Base-by-base conservation (phyloP, 1,140 invertebrate genomes). In the Sycophaga agraensis region DNA sequence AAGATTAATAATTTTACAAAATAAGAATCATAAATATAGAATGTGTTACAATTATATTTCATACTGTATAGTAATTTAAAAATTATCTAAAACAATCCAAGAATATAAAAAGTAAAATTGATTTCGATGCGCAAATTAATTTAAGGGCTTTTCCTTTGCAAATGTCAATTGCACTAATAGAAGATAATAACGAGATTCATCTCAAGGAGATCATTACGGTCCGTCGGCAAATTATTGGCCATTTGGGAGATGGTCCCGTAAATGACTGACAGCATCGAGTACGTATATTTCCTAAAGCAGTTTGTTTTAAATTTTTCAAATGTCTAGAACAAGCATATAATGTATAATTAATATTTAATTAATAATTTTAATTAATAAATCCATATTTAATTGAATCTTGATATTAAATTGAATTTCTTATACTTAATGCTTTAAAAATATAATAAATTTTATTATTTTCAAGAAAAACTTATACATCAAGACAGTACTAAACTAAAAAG, bases 151-250 rank as follows among this genome's bases (percentile, higher is more conserved):
- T 46, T 12, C 69, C 55, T 53, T 68, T 64, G 70, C 70, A 71
- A 72, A 72, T 70, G 69, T 66, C 68, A 68, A 73, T 75, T 75
- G 68, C 70, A 67, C 69, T 74, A 76, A 77, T 77, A 65, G 64
- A 56, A 61, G 68, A 76, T 77, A 77, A 78, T 79, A 71, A 70
- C 68, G 71, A 76, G 73, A 67, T 69, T 73, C 68, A 70, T 64
- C 66, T 75, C 43, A 67, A 73, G 74, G 65, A 71, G 71, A 73
- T 79, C 74, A 77, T 79, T 79, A 79, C 69, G 68, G 72, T 70
- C 66, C 68, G 65, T 68, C 63, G 51, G 60, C 66, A 53, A 64
- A 61, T 77, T 72, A 77, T 77, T 75, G 70, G 75, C 73, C 64
- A 75, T 72, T 77, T 71, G 68, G 66, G 45, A 55, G 54, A 63